phyloP scores from a whole-genome alignment of 2,888 invertebrate genomes.

The Limnephilus auricula region DNA sequence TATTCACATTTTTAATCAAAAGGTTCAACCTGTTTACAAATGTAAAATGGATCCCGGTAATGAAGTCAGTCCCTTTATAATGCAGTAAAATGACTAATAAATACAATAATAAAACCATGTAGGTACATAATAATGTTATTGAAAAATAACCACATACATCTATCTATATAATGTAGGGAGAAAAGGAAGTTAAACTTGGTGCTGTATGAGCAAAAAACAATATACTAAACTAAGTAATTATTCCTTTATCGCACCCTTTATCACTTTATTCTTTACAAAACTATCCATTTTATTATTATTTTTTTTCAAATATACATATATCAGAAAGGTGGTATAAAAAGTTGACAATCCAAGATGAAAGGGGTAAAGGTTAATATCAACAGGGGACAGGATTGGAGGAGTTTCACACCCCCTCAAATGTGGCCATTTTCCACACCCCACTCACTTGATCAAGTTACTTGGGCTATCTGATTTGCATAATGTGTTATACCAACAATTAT shows the following conservation, averaged over 20 bases:
- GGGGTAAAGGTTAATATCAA: not conserved
- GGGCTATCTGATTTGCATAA: not conserved
- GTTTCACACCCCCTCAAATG: not conserved
- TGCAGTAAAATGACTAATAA: conserved; percentile 26
- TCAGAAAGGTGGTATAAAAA: not conserved
- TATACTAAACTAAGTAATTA: not conserved
- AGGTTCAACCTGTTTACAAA: conserved; percentile 6
- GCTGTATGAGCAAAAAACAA: conserved; percentile 2
- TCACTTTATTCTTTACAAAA: not conserved
- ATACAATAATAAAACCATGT: conserved; percentile 24
- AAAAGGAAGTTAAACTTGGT: not conserved
- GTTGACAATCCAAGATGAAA: not conserved
- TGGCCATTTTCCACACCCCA: not conserved
- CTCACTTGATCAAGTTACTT: not conserved
- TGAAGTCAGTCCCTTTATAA: conserved; percentile 6
- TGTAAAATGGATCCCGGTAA: conserved; percentile 6
- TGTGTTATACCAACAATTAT: not conserved
- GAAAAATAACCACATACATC: not conserved
- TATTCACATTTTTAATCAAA: conserved; percentile 25
- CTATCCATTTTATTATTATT: not conserved
- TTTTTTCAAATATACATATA: not conserved
- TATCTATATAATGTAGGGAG: not conserved
- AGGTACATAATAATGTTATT: not conserved
- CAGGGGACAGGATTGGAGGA: not conserved
- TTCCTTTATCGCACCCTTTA: not conserved